Percentiles rank a stretch among this genome's conserved stretches.
phyloP scores from a whole-genome alignment of 2,888 invertebrate genomes.

The Epistrophella euchroma region DNA sequence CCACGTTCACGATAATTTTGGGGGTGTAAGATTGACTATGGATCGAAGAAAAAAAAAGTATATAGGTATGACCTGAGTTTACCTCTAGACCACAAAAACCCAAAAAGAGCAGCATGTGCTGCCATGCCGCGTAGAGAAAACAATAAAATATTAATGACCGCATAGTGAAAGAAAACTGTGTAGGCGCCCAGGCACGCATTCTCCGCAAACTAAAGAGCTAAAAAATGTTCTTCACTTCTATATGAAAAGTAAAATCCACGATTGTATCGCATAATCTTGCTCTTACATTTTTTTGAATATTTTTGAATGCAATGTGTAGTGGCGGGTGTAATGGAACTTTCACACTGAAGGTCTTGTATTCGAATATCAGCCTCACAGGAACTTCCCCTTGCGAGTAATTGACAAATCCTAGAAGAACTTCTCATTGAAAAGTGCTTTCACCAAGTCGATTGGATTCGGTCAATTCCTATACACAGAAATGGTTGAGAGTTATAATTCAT shows the following conservation, averaged over 20 bases:
- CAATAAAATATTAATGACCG: conserved; percentile 12
- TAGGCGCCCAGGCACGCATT: not conserved
- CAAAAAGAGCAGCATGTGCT: not conserved
- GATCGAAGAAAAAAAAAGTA: not conserved
- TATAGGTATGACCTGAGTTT: not conserved
- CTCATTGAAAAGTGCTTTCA: too few relatives aligned
- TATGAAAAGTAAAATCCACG: not conserved
- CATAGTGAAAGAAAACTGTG: conserved; percentile 7
- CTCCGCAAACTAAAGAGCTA: not conserved
- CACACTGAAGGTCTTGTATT: too few relatives aligned
- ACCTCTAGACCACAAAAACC: not conserved
- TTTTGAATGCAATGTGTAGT: too few relatives aligned
- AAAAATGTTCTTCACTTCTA: not conserved
- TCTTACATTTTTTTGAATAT: too few relatives aligned
- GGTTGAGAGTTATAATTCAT: too few relatives aligned
- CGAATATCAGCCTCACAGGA: too few relatives aligned
- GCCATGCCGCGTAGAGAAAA: conserved; percentile 1
- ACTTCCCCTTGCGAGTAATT: too few relatives aligned
- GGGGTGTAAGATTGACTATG: not conserved
- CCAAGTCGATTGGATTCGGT: too few relatives aligned
- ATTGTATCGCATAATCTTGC: not conserved
- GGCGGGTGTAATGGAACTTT: too few relatives aligned
- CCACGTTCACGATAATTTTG: conserved; percentile 23
- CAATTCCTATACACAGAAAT: too few relatives aligned
- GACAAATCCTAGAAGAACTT: too few relatives aligned